These are phyloP conservation scores for Teinopalpus imperialis DNA, from an alignment of 2,888 invertebrate genomes.

Conservation along the genomic window DNA sequence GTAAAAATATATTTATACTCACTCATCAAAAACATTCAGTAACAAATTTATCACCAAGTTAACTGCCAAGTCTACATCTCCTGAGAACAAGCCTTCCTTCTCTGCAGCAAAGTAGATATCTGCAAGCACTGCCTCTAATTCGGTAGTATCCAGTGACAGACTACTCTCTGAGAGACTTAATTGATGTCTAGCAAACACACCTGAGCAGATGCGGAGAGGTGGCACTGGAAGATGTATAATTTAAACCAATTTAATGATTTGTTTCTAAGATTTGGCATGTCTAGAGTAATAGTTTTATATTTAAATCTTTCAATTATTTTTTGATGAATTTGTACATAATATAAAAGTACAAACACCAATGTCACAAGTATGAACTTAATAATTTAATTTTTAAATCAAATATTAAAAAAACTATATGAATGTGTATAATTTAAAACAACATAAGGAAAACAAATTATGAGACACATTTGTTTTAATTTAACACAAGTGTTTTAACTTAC, in stretches of 20 bases:
- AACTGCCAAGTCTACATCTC: slow-evolving; percentile 83
- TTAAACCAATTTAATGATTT: slow-evolving; percentile 19
- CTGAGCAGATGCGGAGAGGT: slow-evolving; percentile 82
- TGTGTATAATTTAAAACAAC: no score
- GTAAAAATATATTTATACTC: slow-evolving; percentile 44
- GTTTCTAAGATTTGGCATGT: no score
- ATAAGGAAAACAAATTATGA: no score
- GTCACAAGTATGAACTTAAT: no score
- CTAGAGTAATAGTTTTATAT: no score
- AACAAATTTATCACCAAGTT: slow-evolving; percentile 85
- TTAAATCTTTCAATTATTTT: no score
- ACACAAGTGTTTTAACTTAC: slow-evolving; percentile 69
- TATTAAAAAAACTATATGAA: no score
- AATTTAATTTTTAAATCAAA: slow-evolving; percentile 1
- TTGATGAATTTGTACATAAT: no score
- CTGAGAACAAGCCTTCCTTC: slow-evolving; percentile 83
- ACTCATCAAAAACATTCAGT: slow-evolving; percentile 86
- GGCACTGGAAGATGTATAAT: slow-evolving; percentile 55
- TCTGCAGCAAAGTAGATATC: slow-evolving; percentile 89
- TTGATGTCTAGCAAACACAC: slow-evolving; percentile 87
- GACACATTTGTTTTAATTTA: no score
- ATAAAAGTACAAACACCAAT: no score
- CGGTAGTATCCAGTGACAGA: slow-evolving; percentile 84
- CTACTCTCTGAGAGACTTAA: slow-evolving; percentile 86
- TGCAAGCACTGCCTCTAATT: slow-evolving; percentile 86